phyloP scores from a whole-genome alignment of 2,888 invertebrate species.

The Drosophila limbata region DNA sequence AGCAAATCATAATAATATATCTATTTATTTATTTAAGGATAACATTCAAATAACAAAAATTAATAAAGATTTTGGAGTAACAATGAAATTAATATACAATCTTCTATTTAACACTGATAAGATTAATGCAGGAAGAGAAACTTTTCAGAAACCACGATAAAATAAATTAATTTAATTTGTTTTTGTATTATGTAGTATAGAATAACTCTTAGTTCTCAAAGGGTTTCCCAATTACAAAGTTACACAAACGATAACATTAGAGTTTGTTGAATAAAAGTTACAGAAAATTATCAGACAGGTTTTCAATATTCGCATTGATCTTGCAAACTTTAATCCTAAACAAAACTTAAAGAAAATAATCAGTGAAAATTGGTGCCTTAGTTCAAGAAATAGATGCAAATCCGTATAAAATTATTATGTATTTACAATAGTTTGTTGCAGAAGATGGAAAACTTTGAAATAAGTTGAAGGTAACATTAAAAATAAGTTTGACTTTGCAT shows the following conservation, averaged over 20 bases:
- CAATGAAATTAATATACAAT: no score
- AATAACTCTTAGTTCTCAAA: not conserved
- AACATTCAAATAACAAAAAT: no score
- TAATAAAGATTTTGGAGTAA: no score
- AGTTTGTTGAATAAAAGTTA: slow-evolving; percentile 7
- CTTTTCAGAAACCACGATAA: no score
- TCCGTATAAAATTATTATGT: slow-evolving; percentile 16
- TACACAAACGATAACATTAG: not conserved
- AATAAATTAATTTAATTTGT: no score
- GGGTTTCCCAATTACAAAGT: not conserved
- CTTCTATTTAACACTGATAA: no score
- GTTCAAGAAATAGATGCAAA: slow-evolving; percentile 1
- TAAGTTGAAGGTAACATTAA: slow-evolving; percentile 34
- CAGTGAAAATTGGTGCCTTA: not conserved
- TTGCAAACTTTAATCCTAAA: not conserved
- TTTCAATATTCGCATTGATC: slow-evolving; percentile 1
- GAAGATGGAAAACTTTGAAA: slow-evolving; percentile 24
- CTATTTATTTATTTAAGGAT: no score
- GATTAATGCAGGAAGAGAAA: no score
- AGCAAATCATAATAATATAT: no score
- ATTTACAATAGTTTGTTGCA: slow-evolving; percentile 10
- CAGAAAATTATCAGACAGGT: slow-evolving; percentile 1
- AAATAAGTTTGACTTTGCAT: slow-evolving; percentile 52
- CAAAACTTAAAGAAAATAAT: not conserved
- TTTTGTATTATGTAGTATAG: no score